Percentiles rank a stretch among this genome's conserved stretches.
phyloP scores from a whole-genome alignment of 2,797 vertebrate genomes.

The Sebastes goodei region DNA sequence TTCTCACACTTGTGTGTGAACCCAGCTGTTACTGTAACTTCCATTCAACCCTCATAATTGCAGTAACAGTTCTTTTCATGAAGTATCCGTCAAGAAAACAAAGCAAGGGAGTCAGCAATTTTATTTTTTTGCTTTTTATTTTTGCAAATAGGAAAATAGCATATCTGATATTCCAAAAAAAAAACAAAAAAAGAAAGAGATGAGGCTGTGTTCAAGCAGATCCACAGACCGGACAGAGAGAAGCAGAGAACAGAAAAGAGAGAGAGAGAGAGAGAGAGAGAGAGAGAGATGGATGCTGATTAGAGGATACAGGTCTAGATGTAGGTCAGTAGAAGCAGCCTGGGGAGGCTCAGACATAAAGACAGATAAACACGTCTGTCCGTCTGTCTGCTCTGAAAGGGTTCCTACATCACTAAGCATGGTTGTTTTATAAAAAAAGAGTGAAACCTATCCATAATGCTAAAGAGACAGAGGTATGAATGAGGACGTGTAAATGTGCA shows the following conservation, averaged over 20 bases:
- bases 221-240: constrained; percentile 45
- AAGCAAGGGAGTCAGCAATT: background rate
- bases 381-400: constrained; percentile 48
- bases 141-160: constrained; percentile 85
- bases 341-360: constrained; percentile 75
- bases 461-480: constrained; percentile 18
- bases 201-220: constrained; percentile 61
- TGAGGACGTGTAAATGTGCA: constrained; percentile 17
- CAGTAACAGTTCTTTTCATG: background rate
- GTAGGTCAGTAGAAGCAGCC: constrained; percentile 79
- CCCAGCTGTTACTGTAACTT: background rate
- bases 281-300: constrained; percentile 54
- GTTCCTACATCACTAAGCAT: constrained; percentile 30
- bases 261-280: constrained; percentile 42
- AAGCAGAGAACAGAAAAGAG: background rate
- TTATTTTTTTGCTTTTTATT: constrained; percentile 63
- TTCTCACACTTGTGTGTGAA: background rate
- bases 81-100: background rate
- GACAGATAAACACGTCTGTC: constrained; percentile 69
- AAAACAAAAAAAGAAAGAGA: constrained; percentile 36
- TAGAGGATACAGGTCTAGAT: constrained; percentile 66
- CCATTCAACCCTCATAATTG: background rate
- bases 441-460: constrained; percentile 22
- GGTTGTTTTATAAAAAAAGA: background rate
- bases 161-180: constrained; percentile 80